Conservation (phyloP, 2,797 vertebrate genomes). For the Falco biarmicus region DNA sequence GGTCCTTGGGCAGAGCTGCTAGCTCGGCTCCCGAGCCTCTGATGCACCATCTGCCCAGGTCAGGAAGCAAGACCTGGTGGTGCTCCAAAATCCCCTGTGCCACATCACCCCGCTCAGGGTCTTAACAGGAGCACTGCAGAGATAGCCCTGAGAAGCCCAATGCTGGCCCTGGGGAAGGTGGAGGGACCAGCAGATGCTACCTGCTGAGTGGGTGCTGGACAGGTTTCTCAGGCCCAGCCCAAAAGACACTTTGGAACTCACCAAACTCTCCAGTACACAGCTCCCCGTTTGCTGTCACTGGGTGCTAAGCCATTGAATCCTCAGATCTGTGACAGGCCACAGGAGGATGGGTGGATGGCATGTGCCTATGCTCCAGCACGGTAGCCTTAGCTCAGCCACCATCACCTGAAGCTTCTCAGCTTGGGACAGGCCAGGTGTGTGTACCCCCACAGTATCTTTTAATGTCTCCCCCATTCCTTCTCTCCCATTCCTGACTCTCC, state of each 20-base stretch:
- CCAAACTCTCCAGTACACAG: not conserved
- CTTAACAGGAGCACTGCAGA: not conserved
- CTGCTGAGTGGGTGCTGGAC: not conserved
- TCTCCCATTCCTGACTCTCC: not conserved
- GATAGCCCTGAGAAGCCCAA: fast-evolving
- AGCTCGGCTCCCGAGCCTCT: not conserved
- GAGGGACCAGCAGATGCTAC: not conserved
- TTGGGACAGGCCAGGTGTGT: not conserved
- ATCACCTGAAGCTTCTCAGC: not conserved
- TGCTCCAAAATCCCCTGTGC: not conserved
- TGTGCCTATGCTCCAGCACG: fast-evolving
- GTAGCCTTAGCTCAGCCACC: not conserved
- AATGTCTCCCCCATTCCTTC: not conserved
- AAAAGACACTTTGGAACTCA: not conserved
- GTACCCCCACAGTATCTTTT: not conserved
- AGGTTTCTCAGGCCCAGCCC: not conserved
- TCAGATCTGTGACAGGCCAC: not conserved
- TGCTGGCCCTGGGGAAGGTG: not conserved
- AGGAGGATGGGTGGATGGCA: not conserved
- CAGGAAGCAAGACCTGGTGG: not conserved
- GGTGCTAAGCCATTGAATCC: not conserved
- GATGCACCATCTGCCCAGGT: not conserved
- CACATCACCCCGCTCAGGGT: not conserved
- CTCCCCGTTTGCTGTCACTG: fast-evolving
- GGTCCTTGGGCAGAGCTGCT: not conserved